Evolutionary conservation across 2,113 vertebrate species (phyloP).

Genomic region (Todiramphus saurophagus): DNA sequence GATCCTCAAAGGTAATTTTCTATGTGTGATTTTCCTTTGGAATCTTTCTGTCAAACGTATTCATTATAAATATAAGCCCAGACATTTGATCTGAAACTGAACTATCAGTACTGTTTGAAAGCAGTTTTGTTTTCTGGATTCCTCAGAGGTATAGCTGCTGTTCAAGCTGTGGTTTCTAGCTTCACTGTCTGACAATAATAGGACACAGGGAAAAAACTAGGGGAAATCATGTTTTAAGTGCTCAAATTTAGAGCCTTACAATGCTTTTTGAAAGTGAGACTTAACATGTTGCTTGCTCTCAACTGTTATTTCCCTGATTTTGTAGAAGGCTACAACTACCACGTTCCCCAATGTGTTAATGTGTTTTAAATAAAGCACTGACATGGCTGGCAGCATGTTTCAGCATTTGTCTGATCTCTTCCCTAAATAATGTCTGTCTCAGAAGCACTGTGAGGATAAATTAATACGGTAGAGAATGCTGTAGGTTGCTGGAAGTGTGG

Average conservation of each 20-base stretch:
- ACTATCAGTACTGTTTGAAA: background rate
- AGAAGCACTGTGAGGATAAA: slow-evolving; percentile 24
- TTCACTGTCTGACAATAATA: background rate
- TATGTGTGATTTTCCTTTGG: background rate
- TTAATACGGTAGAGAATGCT: background rate
- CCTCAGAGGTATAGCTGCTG: background rate
- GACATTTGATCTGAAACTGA: background rate
- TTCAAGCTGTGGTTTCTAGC: background rate
- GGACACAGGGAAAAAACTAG: background rate
- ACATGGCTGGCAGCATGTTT: slow-evolving; percentile 36
- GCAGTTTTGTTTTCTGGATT: background rate
- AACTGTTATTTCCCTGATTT: background rate
- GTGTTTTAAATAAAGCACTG: slow-evolving; percentile 36
- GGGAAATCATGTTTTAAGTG: background rate
- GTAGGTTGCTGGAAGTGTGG: background rate
- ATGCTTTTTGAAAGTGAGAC: background rate
- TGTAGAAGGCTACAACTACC: slow-evolving; percentile 5
- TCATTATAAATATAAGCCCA: background rate
- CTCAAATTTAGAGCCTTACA: background rate
- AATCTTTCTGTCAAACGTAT: background rate
- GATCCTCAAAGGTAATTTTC: slow-evolving; percentile 28
- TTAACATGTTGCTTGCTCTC: background rate
- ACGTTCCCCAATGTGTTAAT: background rate
- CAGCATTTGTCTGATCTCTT: slow-evolving; percentile 32
- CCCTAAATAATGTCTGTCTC: slow-evolving; percentile 19